These are phyloP conservation scores for Achroia grisella DNA, from an alignment of 1,140 invertebrate genomes.

Conservation along the genomic window DNA sequence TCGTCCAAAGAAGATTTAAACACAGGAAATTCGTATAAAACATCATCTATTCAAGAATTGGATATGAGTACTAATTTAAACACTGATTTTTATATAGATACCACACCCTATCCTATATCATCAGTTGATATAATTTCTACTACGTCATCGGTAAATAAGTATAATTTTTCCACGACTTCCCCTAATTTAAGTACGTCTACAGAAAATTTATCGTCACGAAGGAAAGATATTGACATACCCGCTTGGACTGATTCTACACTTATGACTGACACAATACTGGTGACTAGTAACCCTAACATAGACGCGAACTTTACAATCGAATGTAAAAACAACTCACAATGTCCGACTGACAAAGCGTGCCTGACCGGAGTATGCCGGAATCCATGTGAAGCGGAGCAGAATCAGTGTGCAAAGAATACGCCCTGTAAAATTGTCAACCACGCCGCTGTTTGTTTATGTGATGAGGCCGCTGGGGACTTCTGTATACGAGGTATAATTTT, in stretches of 20 bases:
- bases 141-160: too few relatives aligned
- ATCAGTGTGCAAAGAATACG: conserved; percentile 80
- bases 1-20: too few relatives aligned
- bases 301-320: conserved; percentile 52
- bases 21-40: too few relatives aligned
- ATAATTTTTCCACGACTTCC: conserved; percentile 1
- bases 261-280: conserved; percentile 44
- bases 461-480: conserved; percentile 49
- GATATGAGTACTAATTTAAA: too few relatives aligned
- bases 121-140: too few relatives aligned
- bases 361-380: conserved; percentile 81
- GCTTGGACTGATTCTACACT: conserved; percentile 62
- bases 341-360: conserved; percentile 79
- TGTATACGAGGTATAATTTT: conserved; percentile 69
- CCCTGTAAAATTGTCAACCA: conserved; percentile 82
- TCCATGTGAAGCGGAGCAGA: conserved; percentile 76
- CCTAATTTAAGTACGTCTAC: conserved; percentile 38
- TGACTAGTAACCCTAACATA: conserved; percentile 30
- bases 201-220: conserved; percentile 52
- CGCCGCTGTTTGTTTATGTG: conserved; percentile 80
- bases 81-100: too few relatives aligned
- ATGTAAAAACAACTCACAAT: conserved; percentile 80
- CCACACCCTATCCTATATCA: too few relatives aligned
- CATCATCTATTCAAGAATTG: too few relatives aligned
- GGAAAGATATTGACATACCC: conserved; percentile 57